A percentile compares a stretch with the other conserved stretches of the same genome.
These are phyloP conservation scores for Sebastes reedi DNA, from an alignment of 2,797 vertebrate genomes.

Conservation along the genomic window DNA sequence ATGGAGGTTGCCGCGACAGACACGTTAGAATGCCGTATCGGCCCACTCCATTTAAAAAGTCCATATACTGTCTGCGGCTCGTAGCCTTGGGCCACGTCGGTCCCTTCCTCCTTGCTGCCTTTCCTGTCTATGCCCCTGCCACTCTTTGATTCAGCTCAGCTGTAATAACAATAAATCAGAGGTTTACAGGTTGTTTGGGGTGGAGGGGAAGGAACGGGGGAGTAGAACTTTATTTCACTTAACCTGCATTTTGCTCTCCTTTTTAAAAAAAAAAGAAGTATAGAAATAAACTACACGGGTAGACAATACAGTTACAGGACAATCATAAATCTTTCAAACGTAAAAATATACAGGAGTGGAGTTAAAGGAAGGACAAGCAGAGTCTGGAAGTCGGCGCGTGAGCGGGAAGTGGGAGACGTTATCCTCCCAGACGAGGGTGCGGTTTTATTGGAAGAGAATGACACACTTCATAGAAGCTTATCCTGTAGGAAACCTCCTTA, in stretches of 20 bases:
- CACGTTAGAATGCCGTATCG: slow-evolving; percentile 51
- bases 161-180: slow-evolving; percentile 77
- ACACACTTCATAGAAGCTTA: slow-evolving; percentile 37
- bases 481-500: slow-evolving; percentile 36
- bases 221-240: slow-evolving; percentile 35
- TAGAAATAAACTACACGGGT: slow-evolving; percentile 8
- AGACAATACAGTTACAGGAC: not conserved
- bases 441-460: slow-evolving; percentile 57
- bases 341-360: not conserved
- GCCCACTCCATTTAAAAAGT: slow-evolving; percentile 51
- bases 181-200: slow-evolving; percentile 71
- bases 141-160: slow-evolving; percentile 75
- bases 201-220: slow-evolving; percentile 42
- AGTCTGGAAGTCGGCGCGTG: not conserved
- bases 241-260: slow-evolving; percentile 21
- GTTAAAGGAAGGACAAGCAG: slow-evolving; percentile 20
- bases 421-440: slow-evolving; percentile 50
- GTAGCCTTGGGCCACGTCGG: slow-evolving; percentile 42
- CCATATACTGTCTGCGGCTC: slow-evolving; percentile 55
- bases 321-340: not conserved
- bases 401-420: not conserved
- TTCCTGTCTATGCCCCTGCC: slow-evolving; percentile 71
- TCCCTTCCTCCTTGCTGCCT: slow-evolving; percentile 49
- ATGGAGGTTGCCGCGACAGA: slow-evolving; percentile 55
- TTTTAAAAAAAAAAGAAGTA: not conserved